These are phyloP conservation scores for Euspilapteryx auroguttella DNA, from an alignment of 2,888 invertebrate genomes.

Conservation along the genomic window DNA sequence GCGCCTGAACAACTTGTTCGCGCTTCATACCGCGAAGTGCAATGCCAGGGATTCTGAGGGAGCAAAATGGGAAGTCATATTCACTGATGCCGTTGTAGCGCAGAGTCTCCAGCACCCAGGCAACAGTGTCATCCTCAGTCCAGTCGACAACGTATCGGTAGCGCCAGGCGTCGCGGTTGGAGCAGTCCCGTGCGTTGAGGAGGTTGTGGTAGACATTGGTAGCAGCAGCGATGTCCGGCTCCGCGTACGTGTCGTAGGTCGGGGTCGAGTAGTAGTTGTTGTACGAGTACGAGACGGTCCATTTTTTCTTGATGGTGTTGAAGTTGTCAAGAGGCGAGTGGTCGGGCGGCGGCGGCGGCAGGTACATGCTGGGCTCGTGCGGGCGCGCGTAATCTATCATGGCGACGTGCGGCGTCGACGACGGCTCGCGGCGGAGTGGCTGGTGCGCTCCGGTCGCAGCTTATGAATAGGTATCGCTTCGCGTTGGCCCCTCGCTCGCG, in stretches of 20 bases:
- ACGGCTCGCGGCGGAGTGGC: slow-evolving; percentile 17
- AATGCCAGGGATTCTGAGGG: slow-evolving; percentile 36
- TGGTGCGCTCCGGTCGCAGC: slow-evolving; percentile 11
- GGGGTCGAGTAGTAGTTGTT: slow-evolving; percentile 36
- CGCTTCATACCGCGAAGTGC: slow-evolving; percentile 32
- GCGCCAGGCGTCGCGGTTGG: slow-evolving; percentile 47
- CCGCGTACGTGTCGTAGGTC: slow-evolving; percentile 33
- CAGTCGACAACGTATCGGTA: slow-evolving; percentile 54
- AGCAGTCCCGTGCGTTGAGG: slow-evolving; percentile 29
- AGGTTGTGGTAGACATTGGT: slow-evolving; percentile 42
- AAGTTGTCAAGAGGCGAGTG: slow-evolving; percentile 43
- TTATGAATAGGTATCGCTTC: slow-evolving; percentile 1
- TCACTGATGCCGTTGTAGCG: slow-evolving; percentile 32
- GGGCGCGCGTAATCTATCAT: slow-evolving; percentile 53
- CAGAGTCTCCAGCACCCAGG: slow-evolving; percentile 51
- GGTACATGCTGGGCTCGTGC: slow-evolving; percentile 45
- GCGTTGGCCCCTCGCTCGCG: slow-evolving; percentile 16
- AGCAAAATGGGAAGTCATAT: slow-evolving; percentile 39
- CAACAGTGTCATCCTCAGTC: slow-evolving; percentile 58
- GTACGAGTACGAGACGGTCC: slow-evolving; percentile 32
- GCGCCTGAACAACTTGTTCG: slow-evolving; percentile 33
- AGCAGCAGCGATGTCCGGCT: slow-evolving; percentile 34
- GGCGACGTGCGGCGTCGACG: slow-evolving; percentile 26
- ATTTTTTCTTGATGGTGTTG: slow-evolving; percentile 41
- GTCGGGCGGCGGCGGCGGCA: slow-evolving; percentile 28